Conservation (phyloP, 2,113 vertebrate species). For the Conger conger region DNA sequence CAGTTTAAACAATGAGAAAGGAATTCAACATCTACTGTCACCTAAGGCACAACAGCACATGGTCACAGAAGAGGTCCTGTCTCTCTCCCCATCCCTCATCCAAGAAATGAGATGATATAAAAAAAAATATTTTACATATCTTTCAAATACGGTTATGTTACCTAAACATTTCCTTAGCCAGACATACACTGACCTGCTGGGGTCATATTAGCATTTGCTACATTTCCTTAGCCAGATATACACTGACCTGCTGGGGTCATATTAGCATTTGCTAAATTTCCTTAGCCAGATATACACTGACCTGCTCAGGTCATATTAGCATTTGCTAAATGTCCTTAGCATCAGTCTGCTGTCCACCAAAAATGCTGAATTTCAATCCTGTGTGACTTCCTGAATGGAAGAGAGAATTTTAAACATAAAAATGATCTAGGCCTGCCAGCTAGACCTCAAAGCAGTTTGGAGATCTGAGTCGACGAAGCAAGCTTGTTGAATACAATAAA, state of each 20-base stretch:
- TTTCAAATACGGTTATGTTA: neutral
- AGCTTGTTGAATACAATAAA: neutral
- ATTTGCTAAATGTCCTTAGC: neutral
- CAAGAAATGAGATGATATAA: neutral
- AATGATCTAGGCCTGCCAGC: neutral
- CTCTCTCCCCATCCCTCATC: neutral
- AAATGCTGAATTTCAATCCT: neutral
- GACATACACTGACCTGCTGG: neutral
- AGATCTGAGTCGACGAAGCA: too few relatives aligned
- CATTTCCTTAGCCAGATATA: neutral
- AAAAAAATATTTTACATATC: neutral
- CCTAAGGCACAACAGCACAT: conserved; percentile 22
- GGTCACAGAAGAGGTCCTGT: neutral
- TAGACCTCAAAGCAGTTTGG: neutral
- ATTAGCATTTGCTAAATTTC: too few relatives aligned
- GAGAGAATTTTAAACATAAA: neutral
- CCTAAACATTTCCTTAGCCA: neutral
- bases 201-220: neutral
- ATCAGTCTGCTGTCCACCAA: neutral
- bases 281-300: neutral
- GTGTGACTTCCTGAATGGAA: neutral
- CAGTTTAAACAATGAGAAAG: neutral
- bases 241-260: neutral
- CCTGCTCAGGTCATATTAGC: neutral
- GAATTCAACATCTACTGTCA: neutral